These are phyloP conservation scores for Myanophis thanlyinensis DNA, from an alignment of 2,113 vertebrate species.

Conservation along the genomic window DNA sequence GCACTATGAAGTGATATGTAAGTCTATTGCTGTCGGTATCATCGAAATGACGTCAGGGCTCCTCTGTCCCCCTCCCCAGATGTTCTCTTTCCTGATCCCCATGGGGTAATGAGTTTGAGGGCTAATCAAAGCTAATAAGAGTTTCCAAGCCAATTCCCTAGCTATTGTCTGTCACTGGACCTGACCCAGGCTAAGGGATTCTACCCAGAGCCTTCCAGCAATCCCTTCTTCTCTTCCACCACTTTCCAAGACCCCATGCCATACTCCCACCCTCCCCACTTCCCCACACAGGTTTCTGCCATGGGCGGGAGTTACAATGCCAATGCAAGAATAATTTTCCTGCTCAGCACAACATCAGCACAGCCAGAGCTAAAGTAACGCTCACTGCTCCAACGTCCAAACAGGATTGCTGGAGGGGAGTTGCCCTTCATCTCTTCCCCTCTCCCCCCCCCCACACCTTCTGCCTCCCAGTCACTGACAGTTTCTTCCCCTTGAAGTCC, in stretches of 20 bases:
- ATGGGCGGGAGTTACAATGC: not conserved
- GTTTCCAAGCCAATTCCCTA: slow-evolving; percentile 6
- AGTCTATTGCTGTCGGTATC: not conserved
- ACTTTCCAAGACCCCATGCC: not conserved
- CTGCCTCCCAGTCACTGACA: not conserved
- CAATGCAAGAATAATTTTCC: not conserved
- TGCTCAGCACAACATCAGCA: not conserved
- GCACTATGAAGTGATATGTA: not conserved
- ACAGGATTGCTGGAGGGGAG: not conserved
- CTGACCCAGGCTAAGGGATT: not conserved
- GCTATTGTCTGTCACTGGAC: not conserved
- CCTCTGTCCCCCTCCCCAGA: not conserved
- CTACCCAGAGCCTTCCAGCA: not conserved
- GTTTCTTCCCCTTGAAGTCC: slow-evolving; percentile 23
- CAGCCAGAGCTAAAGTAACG: not conserved
- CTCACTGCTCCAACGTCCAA: not conserved
- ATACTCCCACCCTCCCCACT: not conserved
- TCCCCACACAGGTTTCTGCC: too few species aligned
- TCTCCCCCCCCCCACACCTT: too few species aligned
- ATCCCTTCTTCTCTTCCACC: not conserved
- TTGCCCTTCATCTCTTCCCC: not conserved
- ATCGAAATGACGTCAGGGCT: not conserved
- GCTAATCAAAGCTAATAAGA: slow-evolving; percentile 16
- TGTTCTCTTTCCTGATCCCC: not conserved
- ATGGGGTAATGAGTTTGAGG: not conserved